Conservation (phyloP, 2,797 vertebrate genomes). For the Neosilurus mollespiculum region DNA sequence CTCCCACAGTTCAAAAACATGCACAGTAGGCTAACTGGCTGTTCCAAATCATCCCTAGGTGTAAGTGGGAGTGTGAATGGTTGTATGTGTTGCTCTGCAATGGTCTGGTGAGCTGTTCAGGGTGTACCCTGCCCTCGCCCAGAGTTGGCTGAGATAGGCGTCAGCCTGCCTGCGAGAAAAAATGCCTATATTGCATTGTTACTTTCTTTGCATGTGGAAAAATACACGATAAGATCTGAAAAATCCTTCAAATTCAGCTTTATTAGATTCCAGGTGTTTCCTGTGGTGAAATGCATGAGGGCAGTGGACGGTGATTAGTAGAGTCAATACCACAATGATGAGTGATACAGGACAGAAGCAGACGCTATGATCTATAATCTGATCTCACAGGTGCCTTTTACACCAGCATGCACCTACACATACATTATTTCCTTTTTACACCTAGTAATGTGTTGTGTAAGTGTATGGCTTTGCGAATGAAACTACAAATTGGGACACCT, state of each 20-base stretch:
- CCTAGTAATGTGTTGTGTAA: neutral
- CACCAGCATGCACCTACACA: neutral
- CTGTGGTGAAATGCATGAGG: neutral
- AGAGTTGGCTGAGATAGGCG: too few relatives aligned
- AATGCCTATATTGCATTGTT: neutral
- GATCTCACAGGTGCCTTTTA: neutral
- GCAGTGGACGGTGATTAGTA: neutral
- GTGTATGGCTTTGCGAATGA: too few relatives aligned
- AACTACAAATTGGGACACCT: too few relatives aligned
- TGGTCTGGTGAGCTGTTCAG: too few relatives aligned
- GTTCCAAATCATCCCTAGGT: too few relatives aligned
- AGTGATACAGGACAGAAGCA: constrained; percentile 1
- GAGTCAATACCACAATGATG: neutral
- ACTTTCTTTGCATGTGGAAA: neutral
- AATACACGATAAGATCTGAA: neutral
- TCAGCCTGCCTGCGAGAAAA: too few relatives aligned
- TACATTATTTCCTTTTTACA: neutral
- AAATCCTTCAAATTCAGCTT: neutral
- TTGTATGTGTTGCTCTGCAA: too few relatives aligned
- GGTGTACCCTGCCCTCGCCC: too few relatives aligned
- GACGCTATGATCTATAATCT: too few relatives aligned
- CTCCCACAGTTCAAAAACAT: too few relatives aligned
- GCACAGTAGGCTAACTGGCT: too few relatives aligned
- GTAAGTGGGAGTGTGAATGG: too few relatives aligned
- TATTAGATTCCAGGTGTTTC: neutral